Evolutionary conservation across 2,113 vertebrate genomes (phyloP), one percentile per base, ranked within the genome.

Genomic region (Cichladusa arquata): DNA sequence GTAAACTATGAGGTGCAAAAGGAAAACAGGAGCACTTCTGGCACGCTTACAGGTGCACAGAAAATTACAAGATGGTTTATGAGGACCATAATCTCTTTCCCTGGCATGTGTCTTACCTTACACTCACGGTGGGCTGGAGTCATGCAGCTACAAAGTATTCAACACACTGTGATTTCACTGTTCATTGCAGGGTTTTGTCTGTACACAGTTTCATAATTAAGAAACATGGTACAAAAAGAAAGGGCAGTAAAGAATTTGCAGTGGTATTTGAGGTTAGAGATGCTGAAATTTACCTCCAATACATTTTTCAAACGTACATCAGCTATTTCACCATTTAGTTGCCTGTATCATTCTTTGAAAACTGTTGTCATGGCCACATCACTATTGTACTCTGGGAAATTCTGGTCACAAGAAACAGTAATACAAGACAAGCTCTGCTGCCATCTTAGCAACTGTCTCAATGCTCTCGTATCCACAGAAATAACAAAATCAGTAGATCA

Each of bases 61-160:
- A 81, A 97, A 97, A 92, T 85, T 90, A 93, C 34, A 73, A 95
- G 70, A 69, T 36, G 26, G 11, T 81, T 90, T 83, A 66, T 82
- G 38, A 79, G 12, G 56, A 25, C 56, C 76, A 77, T 58, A 57
- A 83, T 62, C 33, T 53, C 31, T 42, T 64, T 38, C 24, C 31
- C 24, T 51, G 51, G 31, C 19, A 57, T 51, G 18, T 12, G 70
- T 29, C 28, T 15, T 34, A 56, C 42, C 18, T 77, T 42, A n/a
- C 18, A 40, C 44, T 40, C 67, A 78, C 25, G 40, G 36, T 1
- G 11, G 42, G 36, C 56, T 87, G n/a, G 64, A 81, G 20, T 29
- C 54, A 77, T 2, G 17, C 5, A 62, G 29, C 50, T 87, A 47
- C 69, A 22, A 64, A 61, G 28, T 11, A 78, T 7, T 69, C 28